Evolutionary conservation across 2,888 invertebrate species (phyloP), one percentile per base, ranked within the genome.

Genomic region (Neoaliturus tenellus): DNA sequence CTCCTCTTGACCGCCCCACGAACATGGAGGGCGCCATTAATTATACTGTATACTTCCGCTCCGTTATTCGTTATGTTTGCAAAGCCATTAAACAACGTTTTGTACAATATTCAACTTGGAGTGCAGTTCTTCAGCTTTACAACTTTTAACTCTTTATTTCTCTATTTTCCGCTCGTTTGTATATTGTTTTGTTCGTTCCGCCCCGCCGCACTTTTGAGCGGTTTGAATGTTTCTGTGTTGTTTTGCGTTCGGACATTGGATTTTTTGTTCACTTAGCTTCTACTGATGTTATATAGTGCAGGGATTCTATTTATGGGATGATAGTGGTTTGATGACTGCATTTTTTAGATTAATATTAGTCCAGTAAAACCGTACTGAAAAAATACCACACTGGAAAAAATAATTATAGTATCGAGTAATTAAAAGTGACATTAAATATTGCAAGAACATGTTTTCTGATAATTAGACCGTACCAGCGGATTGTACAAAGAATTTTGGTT

Each of bases 51-150:
- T 41, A 41, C 41, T 41, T 41, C 75, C 71, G 20, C 71, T 39
- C 41, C n/a, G 14, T n/a, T 20, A 25, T 48, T 75, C 39, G 75
- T 73, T 73, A 73, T 69, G 20, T 48, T 75, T 75, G 25, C 75
- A 75, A 28, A 75, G 48, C 75, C 75, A 75, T 75, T 75, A 39
- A 75, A 75, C 75, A 48, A 48, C 75, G 75, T 75, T 75, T 75
- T 75, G 75, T 75, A 75, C 75, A 75, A 75, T 44, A 75, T 75
- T 75, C 75, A 44, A 69, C 75, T 75, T 75, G 71, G 17, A 17
- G 48, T 23, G 75, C 12, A 23, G 28, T 48, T 48, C 75, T 75
- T 44, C 75, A 69, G 67, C 67, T 31, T 67, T 67, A 20, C 69
- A 69, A 69, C 69, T 69, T 75, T 75, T 75, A 75, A 75, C 75